A percentile compares a stretch with the other conserved stretches of the same genome.
Conservation (phyloP, 30 jellyfish, hydroid and myxozoan species). For the Aurelia coerulea region DNA sequence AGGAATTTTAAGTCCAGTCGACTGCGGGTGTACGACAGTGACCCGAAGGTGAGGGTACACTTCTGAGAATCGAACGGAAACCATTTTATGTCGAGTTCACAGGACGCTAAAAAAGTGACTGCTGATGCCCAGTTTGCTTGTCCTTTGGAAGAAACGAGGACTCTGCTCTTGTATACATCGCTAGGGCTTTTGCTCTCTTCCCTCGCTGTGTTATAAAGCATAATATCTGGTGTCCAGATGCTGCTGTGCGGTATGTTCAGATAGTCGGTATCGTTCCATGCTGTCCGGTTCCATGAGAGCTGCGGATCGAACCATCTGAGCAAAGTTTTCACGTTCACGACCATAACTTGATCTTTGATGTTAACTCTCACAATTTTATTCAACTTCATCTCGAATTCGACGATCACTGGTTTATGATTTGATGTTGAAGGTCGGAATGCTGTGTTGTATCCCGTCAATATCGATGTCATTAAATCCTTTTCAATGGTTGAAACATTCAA, state of each 20-base stretch:
- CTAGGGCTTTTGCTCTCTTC: constrained; percentile 44
- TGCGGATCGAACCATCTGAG: constrained; percentile 65
- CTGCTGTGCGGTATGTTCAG: constrained; percentile 26
- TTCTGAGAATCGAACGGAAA: constrained; percentile 69
- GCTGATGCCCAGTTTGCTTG: constrained; percentile 51
- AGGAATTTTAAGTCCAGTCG: constrained; percentile 35
- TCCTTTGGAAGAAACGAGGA: constrained; percentile 29
- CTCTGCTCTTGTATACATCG: constrained; percentile 54
- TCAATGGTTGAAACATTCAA: constrained; percentile 31
- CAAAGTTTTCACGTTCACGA: constrained; percentile 18
- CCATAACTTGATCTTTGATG: constrained; percentile 54
- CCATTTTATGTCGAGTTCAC: constrained; percentile 50
- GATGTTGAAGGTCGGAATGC: constrained; percentile 60
- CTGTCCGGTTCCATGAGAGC: constrained; percentile 58
- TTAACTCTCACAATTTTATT: constrained; percentile 45
- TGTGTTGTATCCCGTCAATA: constrained; percentile 53
- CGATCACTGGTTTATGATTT: constrained; percentile 37
- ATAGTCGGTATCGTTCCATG: constrained; percentile 47
- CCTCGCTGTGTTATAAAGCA: constrained; percentile 60
- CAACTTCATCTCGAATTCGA: constrained; percentile 46
- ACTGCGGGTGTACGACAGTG: constrained; percentile 53
- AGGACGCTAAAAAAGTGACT: constrained; percentile 40
- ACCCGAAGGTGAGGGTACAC: constrained; percentile 63
- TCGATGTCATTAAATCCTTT: constrained; percentile 24
- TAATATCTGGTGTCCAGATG: constrained; percentile 68